Evolutionary conservation across 2,888 invertebrate genomes (phyloP), one percentile per base, ranked within the genome.

Genomic region (Caenorhabditis sp.): DNA sequence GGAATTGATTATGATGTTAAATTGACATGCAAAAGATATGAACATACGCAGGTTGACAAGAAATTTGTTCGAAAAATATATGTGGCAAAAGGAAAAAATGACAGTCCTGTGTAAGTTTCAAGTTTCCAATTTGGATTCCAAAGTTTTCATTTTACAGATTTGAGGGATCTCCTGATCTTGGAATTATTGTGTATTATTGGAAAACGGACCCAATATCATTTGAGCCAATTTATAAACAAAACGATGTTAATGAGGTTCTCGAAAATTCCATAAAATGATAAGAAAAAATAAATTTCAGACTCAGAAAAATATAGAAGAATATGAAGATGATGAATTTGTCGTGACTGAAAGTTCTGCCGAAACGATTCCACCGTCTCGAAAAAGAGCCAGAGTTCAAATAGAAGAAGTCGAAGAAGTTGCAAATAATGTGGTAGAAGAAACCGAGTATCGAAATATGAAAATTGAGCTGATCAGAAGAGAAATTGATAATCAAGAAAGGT

Each of bases 21-120:
- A 57, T 54, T 77, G 37, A 63, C 73, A 8, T 71, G 62, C 14
- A 82, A 82, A 49, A 61, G 81, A 53, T 82, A 82, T 58, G 82
- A 82, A 50, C 74, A 82, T 66, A 74, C 79, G 1, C 58, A 66
- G 27, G 76, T 77, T 6, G 69, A 74, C 0, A 74, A 76, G 51
- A 66, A 76, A 17, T 82, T 82, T 60, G 79, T 81, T 6, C 50
- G 81, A 24, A 82, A 82, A 66, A 81, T 82, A 54, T 82, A 77
- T 68, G 76, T 77, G 23, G 79, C 73, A 12, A 72, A 73, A 55
- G 66, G 72, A 1, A 61, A 60, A 5, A 53, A 57, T 31, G 53
- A 62, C 1, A 69, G 62, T 43, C 17, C 17, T 12, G 49, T 14
- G 66, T 73, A 27, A 58, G 65, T 54, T 24, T 19, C 14, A 17